A percentile compares a stretch with the other conserved stretches of the same genome.
phyloP scores from a whole-genome alignment of 1,140 invertebrate species.

The Mercenaria mercenaria region DNA sequence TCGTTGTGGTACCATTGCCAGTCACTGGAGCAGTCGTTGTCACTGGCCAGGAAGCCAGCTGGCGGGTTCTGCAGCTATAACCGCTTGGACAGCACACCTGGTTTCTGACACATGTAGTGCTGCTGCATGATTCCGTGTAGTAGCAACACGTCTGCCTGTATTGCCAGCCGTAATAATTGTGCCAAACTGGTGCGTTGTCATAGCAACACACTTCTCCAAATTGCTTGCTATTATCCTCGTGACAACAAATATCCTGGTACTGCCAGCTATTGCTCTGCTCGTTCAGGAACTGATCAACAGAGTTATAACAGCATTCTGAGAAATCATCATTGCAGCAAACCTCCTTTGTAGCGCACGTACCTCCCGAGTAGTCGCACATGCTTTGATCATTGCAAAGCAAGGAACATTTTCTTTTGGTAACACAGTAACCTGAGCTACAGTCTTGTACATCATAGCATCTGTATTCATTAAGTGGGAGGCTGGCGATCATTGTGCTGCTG shows the following conservation, averaged over 20 bases:
- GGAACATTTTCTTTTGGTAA: slow-evolving; percentile 28
- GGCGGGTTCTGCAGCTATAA: neutral
- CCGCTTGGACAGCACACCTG: slow-evolving; percentile 34
- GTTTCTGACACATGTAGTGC: slow-evolving; percentile 7
- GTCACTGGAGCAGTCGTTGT: slow-evolving; percentile 16
- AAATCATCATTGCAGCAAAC: slow-evolving; percentile 57
- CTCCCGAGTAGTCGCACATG: slow-evolving; percentile 33
- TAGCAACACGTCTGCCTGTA: slow-evolving; percentile 33
- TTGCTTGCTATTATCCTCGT: slow-evolving; percentile 26
- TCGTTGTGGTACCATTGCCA: neutral
- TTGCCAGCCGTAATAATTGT: neutral
- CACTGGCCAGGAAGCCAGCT: slow-evolving; percentile 20
- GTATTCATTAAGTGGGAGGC: neutral
- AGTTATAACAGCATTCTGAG: slow-evolving; percentile 51
- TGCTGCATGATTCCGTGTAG: slow-evolving; percentile 31
- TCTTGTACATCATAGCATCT: slow-evolving; percentile 47
- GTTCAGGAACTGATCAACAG: slow-evolving; percentile 21
- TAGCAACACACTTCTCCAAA: slow-evolving; percentile 58
- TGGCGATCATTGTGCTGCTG: slow-evolving; percentile 10
- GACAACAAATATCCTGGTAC: slow-evolving; percentile 38
- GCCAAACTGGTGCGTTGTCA: neutral
- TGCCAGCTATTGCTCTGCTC: neutral
- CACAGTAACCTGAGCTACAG: slow-evolving; percentile 41
- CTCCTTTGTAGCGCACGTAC: slow-evolving; percentile 41
- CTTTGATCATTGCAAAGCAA: slow-evolving; percentile 44